Percentiles rank a stretch among this genome's conserved stretches.
Conservation (phyloP, 37 sponge, comb jelly and placozoan species). For the Oscarella lobularis region DNA sequence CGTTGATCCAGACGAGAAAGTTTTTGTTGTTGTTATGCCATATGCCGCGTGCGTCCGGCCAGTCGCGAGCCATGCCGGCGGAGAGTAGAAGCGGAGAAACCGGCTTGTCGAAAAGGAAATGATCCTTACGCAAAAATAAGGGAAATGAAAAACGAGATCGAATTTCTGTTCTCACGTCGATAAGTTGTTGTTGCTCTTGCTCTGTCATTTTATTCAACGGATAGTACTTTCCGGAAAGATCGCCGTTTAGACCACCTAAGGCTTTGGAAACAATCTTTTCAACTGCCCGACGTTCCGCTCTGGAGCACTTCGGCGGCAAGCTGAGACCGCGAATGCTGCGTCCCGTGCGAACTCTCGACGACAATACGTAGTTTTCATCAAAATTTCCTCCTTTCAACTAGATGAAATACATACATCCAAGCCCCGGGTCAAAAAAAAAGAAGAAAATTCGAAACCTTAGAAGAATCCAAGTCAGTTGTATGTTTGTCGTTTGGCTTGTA, state of each 20-base stretch:
- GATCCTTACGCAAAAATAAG: constrained; percentile 24
- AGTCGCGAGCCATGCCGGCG: constrained; percentile 53
- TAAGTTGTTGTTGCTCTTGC: constrained; percentile 58
- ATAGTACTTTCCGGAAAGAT: constrained; percentile 60
- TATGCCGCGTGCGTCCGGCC: constrained; percentile 80
- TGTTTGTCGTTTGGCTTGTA: background rate
- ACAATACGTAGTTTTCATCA: constrained; percentile 47
- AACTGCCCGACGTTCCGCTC: constrained; percentile 45
- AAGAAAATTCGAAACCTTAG: too few species aligned
- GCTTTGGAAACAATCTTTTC: constrained; percentile 37
- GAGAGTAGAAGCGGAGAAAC: constrained; percentile 27
- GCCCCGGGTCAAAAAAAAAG: too few species aligned
- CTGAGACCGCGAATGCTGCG: constrained; percentile 46
- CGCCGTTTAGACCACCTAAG: constrained; percentile 38
- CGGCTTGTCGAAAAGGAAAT: constrained; percentile 78
- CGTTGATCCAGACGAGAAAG: constrained; percentile 76
- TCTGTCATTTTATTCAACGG: constrained; percentile 66
- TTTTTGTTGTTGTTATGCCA: constrained; percentile 57
- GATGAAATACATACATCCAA: too few species aligned
- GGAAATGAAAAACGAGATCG: too few species aligned
- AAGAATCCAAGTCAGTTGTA: background rate
- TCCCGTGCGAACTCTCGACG: constrained; percentile 47
- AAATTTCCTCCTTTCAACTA: constrained; percentile 7
- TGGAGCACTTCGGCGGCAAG: constrained; percentile 51
- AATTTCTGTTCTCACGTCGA: constrained; percentile 31